Evolutionary conservation across 2,888 invertebrate genomes (phyloP), one percentile per base, ranked within the genome.

Genomic region (Cheilosia vulpina): DNA sequence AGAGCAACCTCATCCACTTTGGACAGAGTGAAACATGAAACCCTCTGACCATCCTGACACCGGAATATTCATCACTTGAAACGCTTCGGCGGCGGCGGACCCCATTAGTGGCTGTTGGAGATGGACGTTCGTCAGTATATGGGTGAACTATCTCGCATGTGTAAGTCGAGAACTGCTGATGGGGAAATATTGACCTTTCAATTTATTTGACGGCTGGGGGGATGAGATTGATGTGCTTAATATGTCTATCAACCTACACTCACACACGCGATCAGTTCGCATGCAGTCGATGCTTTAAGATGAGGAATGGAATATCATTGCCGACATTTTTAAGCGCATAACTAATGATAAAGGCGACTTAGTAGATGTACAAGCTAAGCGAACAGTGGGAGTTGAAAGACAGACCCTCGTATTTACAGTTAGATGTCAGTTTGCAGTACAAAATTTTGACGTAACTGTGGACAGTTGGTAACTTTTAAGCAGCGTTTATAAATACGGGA

Each of bases 11-110:
- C 55, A 55, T 66, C 72, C 78, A 72, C 72, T 77, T 78, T 71
- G 65, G 72, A 47, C 66, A 60, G 66, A 24, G 65, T 68, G 78
- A 78, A 78, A 83, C 53, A 82, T 82, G 77, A 82, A 71, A 77
- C 69, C 38, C 43, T 38, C 45, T 15, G 69, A 55, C 27, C 50
- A 71, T 34, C 34, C 50, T 71, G 81, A 77, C 69, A 76, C 24
- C 69, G 21, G 58, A 65, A 72, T 72, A 79, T 73, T 79, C 57
- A 83, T 83, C 79, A 83, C 66, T 73, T 57, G 50, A 31, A 68
- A 24, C 43, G 79, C 34, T 47, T 38, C 53, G 17, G 11, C 17
- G 11, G 38, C 58, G 38, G 60, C 13, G 55, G 15, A 27, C 62
- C 41, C 68, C 55, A 63, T 76, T 63, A 81, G 62, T 76, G 17